A percentile compares a stretch with the other conserved stretches of the same genome.
phyloP scores from a whole-genome alignment of 2,113 vertebrate species.

The Pelecanoides urinatrix region DNA sequence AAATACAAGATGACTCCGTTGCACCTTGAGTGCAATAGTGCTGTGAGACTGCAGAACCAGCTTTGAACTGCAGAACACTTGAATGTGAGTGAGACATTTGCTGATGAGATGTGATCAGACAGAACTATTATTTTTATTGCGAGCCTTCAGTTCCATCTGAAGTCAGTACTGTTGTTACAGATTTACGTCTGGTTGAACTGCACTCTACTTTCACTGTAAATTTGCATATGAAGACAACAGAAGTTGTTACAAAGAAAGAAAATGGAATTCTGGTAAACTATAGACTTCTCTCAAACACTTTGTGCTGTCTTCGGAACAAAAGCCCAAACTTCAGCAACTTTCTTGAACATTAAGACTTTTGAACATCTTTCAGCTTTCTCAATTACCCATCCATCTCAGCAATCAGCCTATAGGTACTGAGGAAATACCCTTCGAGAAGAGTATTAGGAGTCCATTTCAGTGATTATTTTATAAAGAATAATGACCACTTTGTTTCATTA shows the following conservation, averaged over 20 bases:
- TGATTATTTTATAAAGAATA: conserved; percentile 36
- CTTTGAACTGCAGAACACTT: background rate
- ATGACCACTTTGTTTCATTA: conserved; percentile 28
- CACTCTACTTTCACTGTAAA: background rate
- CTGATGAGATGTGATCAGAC: background rate
- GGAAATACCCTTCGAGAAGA: background rate
- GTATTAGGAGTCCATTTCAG: background rate
- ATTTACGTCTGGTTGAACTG: background rate
- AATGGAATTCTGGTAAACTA: background rate
- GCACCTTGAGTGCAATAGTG: background rate
- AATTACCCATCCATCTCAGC: background rate
- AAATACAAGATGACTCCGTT: background rate
- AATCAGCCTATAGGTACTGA: background rate
- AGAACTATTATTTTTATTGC: background rate
- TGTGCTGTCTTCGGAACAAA: background rate
- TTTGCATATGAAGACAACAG: background rate
- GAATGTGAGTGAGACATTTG: background rate
- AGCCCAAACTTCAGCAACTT: background rate
- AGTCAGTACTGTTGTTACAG: background rate
- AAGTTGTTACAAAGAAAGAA: background rate
- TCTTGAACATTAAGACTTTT: background rate
- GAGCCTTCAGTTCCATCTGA: background rate
- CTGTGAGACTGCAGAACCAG: background rate
- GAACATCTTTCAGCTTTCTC: background rate
- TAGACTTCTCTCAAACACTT: background rate